Conservation (phyloP, 2,113 vertebrate genomes). For the Montifringilla adamsi region DNA sequence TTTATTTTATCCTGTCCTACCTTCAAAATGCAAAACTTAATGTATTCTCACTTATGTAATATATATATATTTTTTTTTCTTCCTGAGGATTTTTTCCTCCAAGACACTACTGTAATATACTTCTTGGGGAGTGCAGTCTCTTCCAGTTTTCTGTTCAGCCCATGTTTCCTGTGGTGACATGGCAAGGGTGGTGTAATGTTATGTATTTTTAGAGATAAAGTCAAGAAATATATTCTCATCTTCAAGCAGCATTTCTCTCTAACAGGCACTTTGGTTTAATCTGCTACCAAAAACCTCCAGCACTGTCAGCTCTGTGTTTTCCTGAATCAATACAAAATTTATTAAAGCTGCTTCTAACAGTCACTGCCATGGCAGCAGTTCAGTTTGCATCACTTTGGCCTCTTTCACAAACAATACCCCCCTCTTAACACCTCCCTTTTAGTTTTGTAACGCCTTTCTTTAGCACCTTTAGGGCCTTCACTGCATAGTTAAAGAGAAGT, state of each 20-base stretch:
- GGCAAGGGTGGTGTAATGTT: neutral
- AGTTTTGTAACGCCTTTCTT: neutral
- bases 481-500: neutral
- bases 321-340: conserved; percentile 61
- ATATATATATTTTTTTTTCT: conserved; percentile 15
- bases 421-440: neutral
- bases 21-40: neutral
- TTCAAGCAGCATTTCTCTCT: neutral
- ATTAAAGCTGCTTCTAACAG: conserved; percentile 75
- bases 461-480: neutral
- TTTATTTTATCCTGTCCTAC: neutral
- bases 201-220: neutral
- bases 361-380: neutral
- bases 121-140: neutral
- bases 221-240: neutral
- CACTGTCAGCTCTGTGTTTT: neutral
- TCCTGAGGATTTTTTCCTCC: conserved; percentile 1
- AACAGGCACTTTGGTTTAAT: neutral
- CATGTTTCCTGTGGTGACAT: neutral
- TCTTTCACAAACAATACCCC: neutral
- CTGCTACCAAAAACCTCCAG: neutral
- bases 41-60: conserved; percentile 60
- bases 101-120: conserved; percentile 41
- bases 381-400: neutral
- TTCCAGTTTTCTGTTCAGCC: neutral